These are phyloP conservation scores for Enteromius radiatus DNA, from an alignment of 2,797 vertebrate genomes.

Conservation along the genomic window DNA sequence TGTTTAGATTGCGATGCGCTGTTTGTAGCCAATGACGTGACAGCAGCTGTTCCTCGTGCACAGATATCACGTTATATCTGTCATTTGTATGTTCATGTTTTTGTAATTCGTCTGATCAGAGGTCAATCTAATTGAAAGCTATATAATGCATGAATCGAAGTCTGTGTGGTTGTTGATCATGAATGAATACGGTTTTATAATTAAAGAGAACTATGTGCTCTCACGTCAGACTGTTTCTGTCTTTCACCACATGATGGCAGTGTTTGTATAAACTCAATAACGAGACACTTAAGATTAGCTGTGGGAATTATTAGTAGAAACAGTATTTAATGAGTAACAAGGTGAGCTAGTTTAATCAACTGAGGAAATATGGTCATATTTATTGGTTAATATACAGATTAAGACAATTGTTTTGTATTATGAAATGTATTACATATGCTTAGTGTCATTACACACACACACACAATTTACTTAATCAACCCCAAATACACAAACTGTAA, in stretches of 20 bases:
- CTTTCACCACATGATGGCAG: conserved; percentile 35
- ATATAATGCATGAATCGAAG: conserved; percentile 56
- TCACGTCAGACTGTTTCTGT: neutral
- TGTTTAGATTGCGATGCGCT: conserved; percentile 54
- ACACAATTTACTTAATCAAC: no score
- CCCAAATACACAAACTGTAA: no score
- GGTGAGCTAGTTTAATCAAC: no score
- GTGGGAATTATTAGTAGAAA: no score
- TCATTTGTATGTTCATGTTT: conserved; percentile 56
- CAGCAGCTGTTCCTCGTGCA: conserved; percentile 45
- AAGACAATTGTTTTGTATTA: no score
- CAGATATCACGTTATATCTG: conserved; percentile 47
- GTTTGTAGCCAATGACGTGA: conserved; percentile 58
- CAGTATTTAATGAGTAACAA: neutral
- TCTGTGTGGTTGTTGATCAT: conserved; percentile 53
- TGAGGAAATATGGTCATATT: no score
- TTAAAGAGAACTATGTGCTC: conserved; percentile 28
- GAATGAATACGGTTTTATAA: conserved; percentile 48
- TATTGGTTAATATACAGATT: no score
- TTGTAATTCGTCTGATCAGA: conserved; percentile 54
- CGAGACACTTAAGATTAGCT: neutral
- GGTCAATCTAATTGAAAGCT: conserved; percentile 46
- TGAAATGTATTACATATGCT: no score
- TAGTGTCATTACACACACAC: no score
- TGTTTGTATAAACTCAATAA: neutral